Percentiles rank a stretch among this genome's conserved stretches.
phyloP scores from a whole-genome alignment of 2,888 invertebrate species.

The Acronicta alni region DNA sequence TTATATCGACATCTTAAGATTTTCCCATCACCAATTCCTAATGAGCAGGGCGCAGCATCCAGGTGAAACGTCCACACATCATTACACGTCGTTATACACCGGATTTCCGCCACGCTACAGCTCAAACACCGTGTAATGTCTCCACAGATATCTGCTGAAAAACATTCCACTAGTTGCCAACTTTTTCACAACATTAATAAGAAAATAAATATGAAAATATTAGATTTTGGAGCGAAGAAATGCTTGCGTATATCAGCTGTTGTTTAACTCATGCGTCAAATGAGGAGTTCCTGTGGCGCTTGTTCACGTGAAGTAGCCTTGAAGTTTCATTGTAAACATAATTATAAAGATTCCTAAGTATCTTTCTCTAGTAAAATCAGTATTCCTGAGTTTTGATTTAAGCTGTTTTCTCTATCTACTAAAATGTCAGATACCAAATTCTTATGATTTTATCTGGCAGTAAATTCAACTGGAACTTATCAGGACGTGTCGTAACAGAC shows the following conservation, averaged over 20 bases:
- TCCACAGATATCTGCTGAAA: slow-evolving; percentile 44
- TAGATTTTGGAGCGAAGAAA: slow-evolving; percentile 23
- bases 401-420: too few species aligned
- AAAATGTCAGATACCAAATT: too few species aligned
- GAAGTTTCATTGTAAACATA: background rate
- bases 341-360: too few species aligned
- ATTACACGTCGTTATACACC: slow-evolving; percentile 78
- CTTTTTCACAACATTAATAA: slow-evolving; percentile 32
- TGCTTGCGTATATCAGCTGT: slow-evolving; percentile 25
- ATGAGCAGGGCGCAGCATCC: slow-evolving; percentile 73
- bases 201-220: slow-evolving; percentile 43
- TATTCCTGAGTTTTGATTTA: too few species aligned
- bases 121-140: slow-evolving; percentile 80
- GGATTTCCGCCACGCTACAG: slow-evolving; percentile 79
- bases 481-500: too few species aligned
- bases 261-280: slow-evolving; percentile 31
- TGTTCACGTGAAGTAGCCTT: background rate
- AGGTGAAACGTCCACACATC: slow-evolving; percentile 86
- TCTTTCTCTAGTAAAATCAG: too few species aligned
- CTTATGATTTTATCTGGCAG: too few species aligned
- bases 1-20: background rate
- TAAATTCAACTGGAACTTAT: too few species aligned
- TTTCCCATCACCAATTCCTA: slow-evolving; percentile 66
- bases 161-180: slow-evolving; percentile 49
- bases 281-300: slow-evolving; percentile 35